Percentiles rank a stretch among this genome's conserved stretches.
Conservation (phyloP, 2,888 invertebrate species). For the Sericinus montela region DNA sequence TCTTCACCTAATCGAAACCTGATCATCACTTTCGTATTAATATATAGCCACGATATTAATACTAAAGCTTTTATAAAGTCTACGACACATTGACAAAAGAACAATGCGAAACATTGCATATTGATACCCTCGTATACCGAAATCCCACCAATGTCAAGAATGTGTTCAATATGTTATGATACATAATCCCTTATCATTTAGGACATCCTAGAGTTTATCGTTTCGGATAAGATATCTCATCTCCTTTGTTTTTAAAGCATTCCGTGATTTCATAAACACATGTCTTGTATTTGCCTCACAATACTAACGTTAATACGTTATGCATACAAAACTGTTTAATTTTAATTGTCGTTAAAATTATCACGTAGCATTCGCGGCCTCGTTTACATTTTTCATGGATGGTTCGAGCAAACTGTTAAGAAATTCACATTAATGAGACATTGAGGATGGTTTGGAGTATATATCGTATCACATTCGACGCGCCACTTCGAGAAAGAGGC, state of each 20-base stretch:
- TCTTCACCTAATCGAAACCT: too few relatives aligned
- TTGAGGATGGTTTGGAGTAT: constrained; percentile 17
- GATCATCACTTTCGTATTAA: too few relatives aligned
- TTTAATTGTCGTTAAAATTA: constrained; percentile 7
- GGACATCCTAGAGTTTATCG: constrained; percentile 18
- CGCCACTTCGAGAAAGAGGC: constrained; percentile 1
- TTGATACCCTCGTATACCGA: neutral
- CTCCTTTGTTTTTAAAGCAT: constrained; percentile 10
- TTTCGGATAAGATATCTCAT: constrained; percentile 20
- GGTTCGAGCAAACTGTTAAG: neutral
- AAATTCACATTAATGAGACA: neutral
- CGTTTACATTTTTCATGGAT: neutral
- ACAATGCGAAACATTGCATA: too few relatives aligned
- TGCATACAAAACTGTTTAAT: constrained; percentile 9
- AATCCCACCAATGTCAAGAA: constrained; percentile 1
- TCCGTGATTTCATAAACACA: constrained; percentile 7
- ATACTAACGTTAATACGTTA: neutral
- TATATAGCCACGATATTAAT: too few relatives aligned
- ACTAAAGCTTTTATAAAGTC: too few relatives aligned
- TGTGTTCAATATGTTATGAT: constrained; percentile 6
- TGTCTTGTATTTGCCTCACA: constrained; percentile 4
- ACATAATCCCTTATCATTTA: constrained; percentile 16
- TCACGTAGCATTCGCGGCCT: neutral
- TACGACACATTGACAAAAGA: too few relatives aligned
- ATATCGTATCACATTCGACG: constrained; percentile 11